Evolutionary conservation across 2,797 vertebrate genomes (phyloP).

Genomic region (Sibirionetta formosa): DNA sequence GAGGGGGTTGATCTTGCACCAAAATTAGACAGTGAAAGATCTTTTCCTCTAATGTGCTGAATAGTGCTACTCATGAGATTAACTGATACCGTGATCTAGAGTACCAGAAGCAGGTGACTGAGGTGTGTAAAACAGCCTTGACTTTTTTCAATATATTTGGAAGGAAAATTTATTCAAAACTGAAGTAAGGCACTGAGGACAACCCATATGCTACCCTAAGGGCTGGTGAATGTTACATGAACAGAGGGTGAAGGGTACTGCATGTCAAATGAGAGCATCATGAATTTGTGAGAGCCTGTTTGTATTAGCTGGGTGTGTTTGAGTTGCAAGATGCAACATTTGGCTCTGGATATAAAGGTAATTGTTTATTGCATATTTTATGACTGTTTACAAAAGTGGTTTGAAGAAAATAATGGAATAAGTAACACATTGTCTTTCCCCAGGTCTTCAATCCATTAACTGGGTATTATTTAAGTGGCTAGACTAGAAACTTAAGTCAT

Average conservation of each 20-base stretch:
- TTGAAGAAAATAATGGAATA: slow-evolving; percentile 43
- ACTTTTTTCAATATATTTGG: neutral
- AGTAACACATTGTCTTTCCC: neutral
- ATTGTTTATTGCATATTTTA: slow-evolving; percentile 48
- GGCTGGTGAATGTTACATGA: neutral
- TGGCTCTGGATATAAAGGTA: slow-evolving; percentile 54
- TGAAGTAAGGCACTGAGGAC: neutral
- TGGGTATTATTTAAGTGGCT: neutral
- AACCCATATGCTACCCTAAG: neutral
- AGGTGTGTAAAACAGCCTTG: neutral
- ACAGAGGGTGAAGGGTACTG: neutral
- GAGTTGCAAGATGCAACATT: neutral
- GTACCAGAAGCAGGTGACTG: neutral
- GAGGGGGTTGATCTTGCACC: neutral
- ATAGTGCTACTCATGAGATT: neutral
- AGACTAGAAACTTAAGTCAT: slow-evolving; percentile 27
- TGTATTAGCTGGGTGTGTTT: neutral
- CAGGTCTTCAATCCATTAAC: slow-evolving; percentile 32
- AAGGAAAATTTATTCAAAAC: neutral
- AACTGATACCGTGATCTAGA: neutral
- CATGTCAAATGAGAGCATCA: neutral
- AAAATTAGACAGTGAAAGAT: neutral
- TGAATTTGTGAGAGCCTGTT: neutral
- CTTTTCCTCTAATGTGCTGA: neutral
- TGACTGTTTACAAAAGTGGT: slow-evolving; percentile 30